Evolutionary conservation across 2,113 vertebrate species (phyloP).

Genomic region (Bos javanicus): DNA sequence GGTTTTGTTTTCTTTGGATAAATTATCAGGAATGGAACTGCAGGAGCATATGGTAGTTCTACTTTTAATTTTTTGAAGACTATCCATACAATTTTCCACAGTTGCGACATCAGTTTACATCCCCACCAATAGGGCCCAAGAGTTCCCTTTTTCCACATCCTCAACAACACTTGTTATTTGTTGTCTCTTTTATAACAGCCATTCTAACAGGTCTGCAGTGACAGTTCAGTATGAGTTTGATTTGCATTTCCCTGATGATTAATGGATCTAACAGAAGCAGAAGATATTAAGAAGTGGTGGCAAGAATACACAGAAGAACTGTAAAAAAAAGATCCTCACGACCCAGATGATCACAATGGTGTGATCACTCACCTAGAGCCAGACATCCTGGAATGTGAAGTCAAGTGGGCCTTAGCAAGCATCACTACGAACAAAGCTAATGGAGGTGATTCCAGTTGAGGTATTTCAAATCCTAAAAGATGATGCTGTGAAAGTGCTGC

Average conservation of each 20-base stretch:
- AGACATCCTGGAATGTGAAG: not conserved
- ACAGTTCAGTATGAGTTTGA: not conserved
- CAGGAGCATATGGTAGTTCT: not conserved
- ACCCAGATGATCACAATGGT: not conserved
- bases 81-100: not conserved
- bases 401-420: not conserved
- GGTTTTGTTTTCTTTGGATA: not conserved
- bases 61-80: not conserved
- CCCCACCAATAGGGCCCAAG: not conserved
- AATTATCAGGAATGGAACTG: not conserved
- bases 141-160: not conserved
- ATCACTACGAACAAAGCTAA: not conserved
- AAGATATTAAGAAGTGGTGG: not conserved
- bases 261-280: not conserved
- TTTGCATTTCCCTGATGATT: not conserved
- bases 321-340: not conserved
- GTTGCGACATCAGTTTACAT: not conserved
- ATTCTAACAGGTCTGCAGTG: not conserved
- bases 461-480: not conserved
- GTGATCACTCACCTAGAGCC: not conserved
- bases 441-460: not conserved
- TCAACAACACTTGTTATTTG: not conserved
- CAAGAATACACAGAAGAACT: not conserved
- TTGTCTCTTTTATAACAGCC: not conserved
- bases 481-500: not conserved